Percentiles rank a stretch among this genome's conserved stretches.
Conservation (phyloP, 2,113 vertebrate genomes). For the Ceyx margarethae region DNA sequence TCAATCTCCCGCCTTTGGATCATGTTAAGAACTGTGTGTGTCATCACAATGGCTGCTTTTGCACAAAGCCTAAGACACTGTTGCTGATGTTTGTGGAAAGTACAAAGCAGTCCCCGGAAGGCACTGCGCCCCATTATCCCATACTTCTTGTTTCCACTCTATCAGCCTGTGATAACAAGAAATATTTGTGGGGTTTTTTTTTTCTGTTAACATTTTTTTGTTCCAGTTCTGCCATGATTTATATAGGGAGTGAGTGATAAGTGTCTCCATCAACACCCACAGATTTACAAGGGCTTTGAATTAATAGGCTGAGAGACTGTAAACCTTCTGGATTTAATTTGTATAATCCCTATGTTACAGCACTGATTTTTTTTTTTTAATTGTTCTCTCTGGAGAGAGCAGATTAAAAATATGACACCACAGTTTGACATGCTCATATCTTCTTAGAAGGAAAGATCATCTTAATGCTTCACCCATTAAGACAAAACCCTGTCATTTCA, state of each 20-base stretch:
- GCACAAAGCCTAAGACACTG: not conserved
- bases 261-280: not conserved
- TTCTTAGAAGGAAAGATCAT: not conserved
- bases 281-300: constrained; percentile 1
- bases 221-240: constrained; percentile 1
- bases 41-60: not conserved
- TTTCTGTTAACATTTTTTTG: not conserved
- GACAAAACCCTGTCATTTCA: not conserved
- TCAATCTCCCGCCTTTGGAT: not conserved
- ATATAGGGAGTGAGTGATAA: not conserved
- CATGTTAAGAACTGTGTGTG: accelerated
- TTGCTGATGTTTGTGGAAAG: constrained; percentile 11
- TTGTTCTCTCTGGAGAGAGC: not conserved
- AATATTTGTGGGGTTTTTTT: not conserved
- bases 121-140: not conserved
- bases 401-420: not conserved
- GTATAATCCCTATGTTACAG: not conserved
- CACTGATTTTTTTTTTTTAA: not conserved
- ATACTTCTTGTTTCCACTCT: not conserved
- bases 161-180: not conserved
- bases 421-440: not conserved
- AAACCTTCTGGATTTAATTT: not conserved
- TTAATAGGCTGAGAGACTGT: not conserved
- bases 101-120: not conserved
- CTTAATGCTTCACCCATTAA: not conserved